Evolutionary conservation across 2,888 invertebrate species (phyloP).

Genomic region (Pedicia rivosa): DNA sequence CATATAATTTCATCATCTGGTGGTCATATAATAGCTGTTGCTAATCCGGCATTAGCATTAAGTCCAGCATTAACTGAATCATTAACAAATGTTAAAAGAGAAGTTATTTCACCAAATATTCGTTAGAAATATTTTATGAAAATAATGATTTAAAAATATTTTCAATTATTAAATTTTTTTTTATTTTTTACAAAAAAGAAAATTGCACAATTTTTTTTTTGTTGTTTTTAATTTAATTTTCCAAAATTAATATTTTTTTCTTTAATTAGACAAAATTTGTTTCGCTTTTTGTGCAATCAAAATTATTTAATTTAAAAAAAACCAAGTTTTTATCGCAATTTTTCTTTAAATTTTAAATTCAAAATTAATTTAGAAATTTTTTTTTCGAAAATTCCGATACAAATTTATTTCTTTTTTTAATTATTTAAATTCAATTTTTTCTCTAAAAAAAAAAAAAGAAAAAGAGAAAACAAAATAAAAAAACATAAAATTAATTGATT

Average conservation of each 20-base stretch:
- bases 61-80: conserved; percentile 32
- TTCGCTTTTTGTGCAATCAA: too few species aligned
- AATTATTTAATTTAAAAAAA: background rate
- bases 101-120: conserved; percentile 23
- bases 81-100: conserved; percentile 23
- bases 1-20: conserved; percentile 73
- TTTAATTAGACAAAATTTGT: conserved; percentile 3
- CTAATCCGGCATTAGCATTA: conserved; percentile 66
- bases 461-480: background rate
- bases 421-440: too few species aligned
- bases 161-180: background rate
- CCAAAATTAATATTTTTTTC: too few species aligned
- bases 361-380: too few species aligned
- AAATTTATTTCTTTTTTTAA: too few species aligned
- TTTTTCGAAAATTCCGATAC: too few species aligned
- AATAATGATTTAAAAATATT: background rate
- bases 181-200: background rate
- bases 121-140: background rate
- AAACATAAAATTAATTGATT: too few species aligned
- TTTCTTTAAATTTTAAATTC: too few species aligned
- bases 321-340: too few species aligned
- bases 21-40: conserved; percentile 76
- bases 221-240: too few species aligned
- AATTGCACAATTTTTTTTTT: too few species aligned
- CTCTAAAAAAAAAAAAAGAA: background rate